Conservation (phyloP, 2,113 vertebrate species). For the Chunga burmeisteri region DNA sequence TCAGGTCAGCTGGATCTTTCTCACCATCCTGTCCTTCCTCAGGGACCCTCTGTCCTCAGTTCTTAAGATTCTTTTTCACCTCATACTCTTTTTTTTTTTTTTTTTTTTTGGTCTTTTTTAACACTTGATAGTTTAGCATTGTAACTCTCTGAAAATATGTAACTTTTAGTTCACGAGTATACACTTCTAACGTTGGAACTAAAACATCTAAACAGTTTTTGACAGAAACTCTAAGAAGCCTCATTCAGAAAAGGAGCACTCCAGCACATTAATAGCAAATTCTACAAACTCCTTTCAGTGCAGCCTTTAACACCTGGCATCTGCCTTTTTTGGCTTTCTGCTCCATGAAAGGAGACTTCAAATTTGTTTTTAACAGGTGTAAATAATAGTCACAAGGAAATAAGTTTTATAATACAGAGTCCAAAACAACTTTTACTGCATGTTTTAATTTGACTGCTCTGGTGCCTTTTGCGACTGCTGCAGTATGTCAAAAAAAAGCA, state of each 20-base stretch:
- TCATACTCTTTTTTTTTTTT: background rate
- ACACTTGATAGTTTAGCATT: conserved; percentile 3
- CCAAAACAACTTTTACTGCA: conserved; percentile 70
- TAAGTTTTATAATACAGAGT: conserved; percentile 48
- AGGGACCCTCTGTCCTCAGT: conserved; percentile 20
- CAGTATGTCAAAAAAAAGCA: conserved; percentile 74
- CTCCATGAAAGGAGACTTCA: conserved; percentile 30
- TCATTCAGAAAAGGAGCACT: conserved; percentile 3
- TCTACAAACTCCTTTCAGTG: conserved; percentile 37
- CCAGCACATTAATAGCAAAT: conserved; percentile 16
- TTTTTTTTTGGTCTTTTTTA: background rate
- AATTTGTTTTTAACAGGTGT: conserved; percentile 53
- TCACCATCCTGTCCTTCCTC: conserved; percentile 52
- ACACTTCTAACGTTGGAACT: conserved; percentile 30
- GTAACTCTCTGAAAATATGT: background rate
- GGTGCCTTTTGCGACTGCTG: conserved; percentile 71
- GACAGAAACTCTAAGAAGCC: conserved; percentile 45
- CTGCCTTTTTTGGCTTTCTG: conserved; percentile 53
- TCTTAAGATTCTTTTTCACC: background rate
- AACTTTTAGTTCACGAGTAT: background rate
- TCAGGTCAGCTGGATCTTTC: conserved; percentile 43
- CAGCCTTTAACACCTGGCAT: conserved; percentile 42
- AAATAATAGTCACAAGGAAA: conserved; percentile 43
- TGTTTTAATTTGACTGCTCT: conserved; percentile 71
- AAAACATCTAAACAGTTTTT: conserved; percentile 36